Evolutionary conservation across 2,797 vertebrate species (phyloP), one percentile per base, ranked within the genome.

Genomic region (Morelia viridis): DNA sequence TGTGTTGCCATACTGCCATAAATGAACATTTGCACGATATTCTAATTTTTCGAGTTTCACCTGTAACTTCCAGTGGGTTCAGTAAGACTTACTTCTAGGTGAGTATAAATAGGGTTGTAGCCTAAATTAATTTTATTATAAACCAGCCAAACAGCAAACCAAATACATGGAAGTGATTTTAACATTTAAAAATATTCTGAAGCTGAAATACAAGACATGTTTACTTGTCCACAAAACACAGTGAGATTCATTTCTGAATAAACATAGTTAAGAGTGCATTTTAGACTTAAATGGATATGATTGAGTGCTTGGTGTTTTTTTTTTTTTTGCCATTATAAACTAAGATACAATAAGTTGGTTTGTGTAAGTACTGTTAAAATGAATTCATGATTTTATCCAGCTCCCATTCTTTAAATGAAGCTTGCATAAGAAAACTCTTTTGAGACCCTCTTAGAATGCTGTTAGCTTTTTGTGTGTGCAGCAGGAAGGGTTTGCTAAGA

Each of bases 371-470:
- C 15, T 22, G 19, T 19, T 90, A 60, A 84, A 62, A 62, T 13
- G 8, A 57, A 22, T 91, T 58, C 85, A 26, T 57, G 6, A 17
- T 87, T 41, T 91, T 41, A n/a, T 41, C 46, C 11, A 31, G 80
- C n/a, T 62, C 12, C 35, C 22, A 28, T 87, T 57, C 41, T 65
- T 93, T 93, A 57, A 76, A 19, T 87, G 57, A 87, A 22, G 84
- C 56, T 87, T 92, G 19, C 87, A 83, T n/a, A 22, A 53, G 71
- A 53, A 46, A 87, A 41, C 35, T 31, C 65, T 84, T 76, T 61
- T 62, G 57, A 80, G 64, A 62, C n/a, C 57, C 83, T 86, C 91
- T 83, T 65, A 53, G 86, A 93, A 92, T 87, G 53, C 3, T 92
- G 17, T 65, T 80, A 61, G 61, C 56, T 89, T 35, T 92, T 87